Conservation (phyloP, 2,113 vertebrate species). For the Heterochromis multidens region DNA sequence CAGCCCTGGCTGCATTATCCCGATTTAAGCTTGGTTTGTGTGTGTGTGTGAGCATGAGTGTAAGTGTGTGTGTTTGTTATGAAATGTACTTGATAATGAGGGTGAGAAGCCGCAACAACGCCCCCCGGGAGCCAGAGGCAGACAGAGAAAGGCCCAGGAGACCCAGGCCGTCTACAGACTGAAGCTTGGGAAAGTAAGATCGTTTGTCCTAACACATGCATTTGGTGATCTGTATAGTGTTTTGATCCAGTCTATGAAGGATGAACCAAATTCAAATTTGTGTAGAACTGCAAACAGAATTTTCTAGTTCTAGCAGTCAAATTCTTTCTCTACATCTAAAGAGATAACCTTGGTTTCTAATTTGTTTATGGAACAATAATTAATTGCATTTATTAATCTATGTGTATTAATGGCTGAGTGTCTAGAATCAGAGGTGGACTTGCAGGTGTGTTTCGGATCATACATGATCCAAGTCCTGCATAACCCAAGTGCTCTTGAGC, state of each 20-base stretch:
- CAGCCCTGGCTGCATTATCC: no score
- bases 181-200: background rate
- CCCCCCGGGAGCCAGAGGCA: background rate
- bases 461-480: no score
- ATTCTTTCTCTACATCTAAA: background rate
- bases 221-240: fast-evolving
- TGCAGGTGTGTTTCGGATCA: no score
- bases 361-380: background rate
- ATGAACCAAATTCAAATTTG: background rate
- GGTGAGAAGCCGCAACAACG: fast-evolving
- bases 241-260: background rate
- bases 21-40: no score
- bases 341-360: background rate
- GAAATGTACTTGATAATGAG: fast-evolving
- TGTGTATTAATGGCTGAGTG: background rate
- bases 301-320: background rate
- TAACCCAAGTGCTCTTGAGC: no score
- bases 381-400: background rate
- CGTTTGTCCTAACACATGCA: background rate
- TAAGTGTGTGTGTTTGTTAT: background rate
- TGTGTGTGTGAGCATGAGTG: no score
- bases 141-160: background rate
- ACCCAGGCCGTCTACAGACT: background rate
- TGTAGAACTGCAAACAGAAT: background rate
- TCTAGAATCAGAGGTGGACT: background rate